A percentile compares a stretch with the other conserved stretches of the same genome.
Conservation (phyloP, 2,113 vertebrate species). For the Dromiciops gliroides region DNA sequence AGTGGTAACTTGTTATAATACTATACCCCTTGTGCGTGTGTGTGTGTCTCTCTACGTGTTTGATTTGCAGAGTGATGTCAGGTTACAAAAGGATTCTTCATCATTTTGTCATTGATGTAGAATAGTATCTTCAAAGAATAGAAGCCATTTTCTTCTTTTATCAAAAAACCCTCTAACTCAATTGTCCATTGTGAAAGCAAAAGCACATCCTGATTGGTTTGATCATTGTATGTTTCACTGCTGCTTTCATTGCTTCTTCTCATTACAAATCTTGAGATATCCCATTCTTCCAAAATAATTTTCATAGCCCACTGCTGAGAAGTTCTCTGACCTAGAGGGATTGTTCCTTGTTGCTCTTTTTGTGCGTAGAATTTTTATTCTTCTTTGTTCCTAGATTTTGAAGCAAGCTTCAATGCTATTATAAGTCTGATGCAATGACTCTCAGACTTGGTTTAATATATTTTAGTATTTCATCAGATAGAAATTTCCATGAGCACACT, state of each 20-base stretch:
- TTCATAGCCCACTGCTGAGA: background rate
- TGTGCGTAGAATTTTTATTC: background rate
- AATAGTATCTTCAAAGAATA: background rate
- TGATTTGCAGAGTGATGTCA: background rate
- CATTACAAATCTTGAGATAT: background rate
- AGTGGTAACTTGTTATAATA: background rate
- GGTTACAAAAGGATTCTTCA: background rate
- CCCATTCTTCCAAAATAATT: background rate
- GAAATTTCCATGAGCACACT: background rate
- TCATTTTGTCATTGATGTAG: background rate
- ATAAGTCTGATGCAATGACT: background rate
- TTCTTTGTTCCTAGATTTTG: background rate
- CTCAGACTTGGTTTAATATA: slow-evolving; percentile 1
- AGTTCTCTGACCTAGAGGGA: background rate
- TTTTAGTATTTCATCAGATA: background rate
- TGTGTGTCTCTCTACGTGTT: background rate
- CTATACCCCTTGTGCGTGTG: background rate
- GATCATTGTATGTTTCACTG: background rate
- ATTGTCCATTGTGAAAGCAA: background rate
- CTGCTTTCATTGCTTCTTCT: background rate
- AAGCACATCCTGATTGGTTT: background rate
- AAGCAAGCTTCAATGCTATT: background rate
- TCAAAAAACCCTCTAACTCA: background rate
- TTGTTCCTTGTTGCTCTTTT: background rate
- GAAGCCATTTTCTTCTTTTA: background rate